phyloP scores from a whole-genome alignment of 2,797 vertebrate genomes.

The Gallirallus australis region DNA sequence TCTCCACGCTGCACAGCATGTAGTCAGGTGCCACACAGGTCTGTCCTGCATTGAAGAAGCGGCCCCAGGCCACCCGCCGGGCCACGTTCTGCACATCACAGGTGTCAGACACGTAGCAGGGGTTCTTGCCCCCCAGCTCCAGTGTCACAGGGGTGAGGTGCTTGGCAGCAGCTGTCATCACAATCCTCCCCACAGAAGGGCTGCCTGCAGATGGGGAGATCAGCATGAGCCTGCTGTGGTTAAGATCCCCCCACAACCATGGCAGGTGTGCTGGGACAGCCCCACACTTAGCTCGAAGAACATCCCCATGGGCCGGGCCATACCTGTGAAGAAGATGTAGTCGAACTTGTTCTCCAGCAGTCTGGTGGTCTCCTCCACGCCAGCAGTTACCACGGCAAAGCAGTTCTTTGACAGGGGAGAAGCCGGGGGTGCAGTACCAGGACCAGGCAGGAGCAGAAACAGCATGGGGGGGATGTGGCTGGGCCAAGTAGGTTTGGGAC shows the following conservation, averaged over 20 bases:
- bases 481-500: neutral
- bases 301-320: neutral
- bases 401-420: neutral
- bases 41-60: constrained; percentile 88
- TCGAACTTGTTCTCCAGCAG: constrained; percentile 87
- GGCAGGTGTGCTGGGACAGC: neutral
- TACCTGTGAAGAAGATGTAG: constrained; percentile 91
- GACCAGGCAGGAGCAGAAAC: neutral
- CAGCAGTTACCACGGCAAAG: constrained; percentile 53
- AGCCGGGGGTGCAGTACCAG: too few relatives aligned
- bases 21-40: constrained; percentile 86
- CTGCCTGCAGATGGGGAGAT: constrained; percentile 71
- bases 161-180: constrained; percentile 73
- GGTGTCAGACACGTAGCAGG: constrained; percentile 82
- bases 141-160: constrained; percentile 88
- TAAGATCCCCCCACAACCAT: neutral
- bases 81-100: constrained; percentile 65
- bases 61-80: constrained; percentile 83
- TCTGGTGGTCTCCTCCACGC: constrained; percentile 75
- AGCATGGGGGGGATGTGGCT: fast-evolving
- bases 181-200: constrained; percentile 50
- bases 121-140: constrained; percentile 90
- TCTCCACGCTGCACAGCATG: neutral
- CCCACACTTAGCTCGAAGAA: neutral
- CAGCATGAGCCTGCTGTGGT: neutral